Evolutionary conservation across 2,113 vertebrate genomes (phyloP).

Genomic region (Zosterops borbonicus): DNA sequence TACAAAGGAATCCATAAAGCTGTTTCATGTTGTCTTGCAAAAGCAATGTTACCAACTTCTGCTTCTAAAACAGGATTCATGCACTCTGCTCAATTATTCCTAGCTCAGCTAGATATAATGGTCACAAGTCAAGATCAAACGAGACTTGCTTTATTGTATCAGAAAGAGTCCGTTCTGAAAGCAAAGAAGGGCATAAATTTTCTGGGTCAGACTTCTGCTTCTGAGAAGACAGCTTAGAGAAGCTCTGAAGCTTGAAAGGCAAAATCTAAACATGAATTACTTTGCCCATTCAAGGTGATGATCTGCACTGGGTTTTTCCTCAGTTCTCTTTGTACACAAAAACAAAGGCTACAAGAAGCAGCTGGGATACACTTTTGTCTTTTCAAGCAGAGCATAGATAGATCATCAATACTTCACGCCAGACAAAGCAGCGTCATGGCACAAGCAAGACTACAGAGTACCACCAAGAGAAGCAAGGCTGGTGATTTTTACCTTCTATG

Average conservation of each 20-base stretch:
- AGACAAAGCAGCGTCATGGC: fast-evolving
- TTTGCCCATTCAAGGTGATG: neutral
- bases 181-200: neutral
- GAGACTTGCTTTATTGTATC: neutral
- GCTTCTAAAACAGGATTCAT: neutral
- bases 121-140: slow-evolving; percentile 8
- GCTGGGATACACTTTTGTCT: neutral
- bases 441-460: neutral
- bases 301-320: neutral
- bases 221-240: neutral
- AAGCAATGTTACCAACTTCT: neutral
- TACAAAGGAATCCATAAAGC: neutral
- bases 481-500: neutral
- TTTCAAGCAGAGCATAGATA: neutral
- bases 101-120: neutral
- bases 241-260: slow-evolving; percentile 11
- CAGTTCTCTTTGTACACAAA: neutral
- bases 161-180: neutral
- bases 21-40: neutral
- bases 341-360: neutral
- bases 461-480: neutral
- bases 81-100: neutral
- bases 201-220: neutral
- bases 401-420: neutral
- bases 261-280: neutral